Base-by-base conservation (phyloP, 2,797 vertebrate species). In the Apogon talboti region DNA sequence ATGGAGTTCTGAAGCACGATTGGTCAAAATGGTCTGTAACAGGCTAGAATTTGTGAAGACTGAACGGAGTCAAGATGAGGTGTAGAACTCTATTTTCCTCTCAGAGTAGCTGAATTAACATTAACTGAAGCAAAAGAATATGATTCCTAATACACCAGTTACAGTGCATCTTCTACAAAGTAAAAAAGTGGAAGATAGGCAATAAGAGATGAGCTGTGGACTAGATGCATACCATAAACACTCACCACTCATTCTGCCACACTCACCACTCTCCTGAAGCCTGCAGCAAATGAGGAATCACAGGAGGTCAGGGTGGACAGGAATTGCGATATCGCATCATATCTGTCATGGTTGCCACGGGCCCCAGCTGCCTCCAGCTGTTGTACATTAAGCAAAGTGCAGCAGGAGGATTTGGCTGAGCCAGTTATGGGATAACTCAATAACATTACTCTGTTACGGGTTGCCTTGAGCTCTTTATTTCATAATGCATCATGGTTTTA, bases 301-400 rank as follows among this genome's bases (percentile, higher is more conserved):
- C 10, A 44, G 66, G 83, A 81, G 79, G 85, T 85, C 71, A 77
- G 57, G 62, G 48, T 79, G 63, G 86, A 82, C 33, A 60, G 81
- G 71, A 77, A 46, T 19, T 65, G 58, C 14, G 10, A 50, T 48
- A 44, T 81, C 75, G 84, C 81, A 77, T 85, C 82, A 81, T 72
- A 79, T 76, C 75, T 74, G 85, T 85, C 83, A 90, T 86, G 88
- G 88, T 82, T 41, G 57, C 84, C 81, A 66, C 52, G 49, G 79
- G 69, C 43, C 74, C 62, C 83, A 87, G 89, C 88, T 85, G 82
- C 83, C 81, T 87, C 90, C 91, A 92, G 91, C 88, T 93, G 92
- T 88, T 92, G 81, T 75, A 83, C 86, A 93, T 93, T 92, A 92
- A 89, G 86, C 88, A 92, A 91, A 91, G 91, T 92, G 91, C 86